Evolutionary conservation across 2,797 vertebrate genomes (phyloP).

Genomic region (Hirundo rustica): DNA sequence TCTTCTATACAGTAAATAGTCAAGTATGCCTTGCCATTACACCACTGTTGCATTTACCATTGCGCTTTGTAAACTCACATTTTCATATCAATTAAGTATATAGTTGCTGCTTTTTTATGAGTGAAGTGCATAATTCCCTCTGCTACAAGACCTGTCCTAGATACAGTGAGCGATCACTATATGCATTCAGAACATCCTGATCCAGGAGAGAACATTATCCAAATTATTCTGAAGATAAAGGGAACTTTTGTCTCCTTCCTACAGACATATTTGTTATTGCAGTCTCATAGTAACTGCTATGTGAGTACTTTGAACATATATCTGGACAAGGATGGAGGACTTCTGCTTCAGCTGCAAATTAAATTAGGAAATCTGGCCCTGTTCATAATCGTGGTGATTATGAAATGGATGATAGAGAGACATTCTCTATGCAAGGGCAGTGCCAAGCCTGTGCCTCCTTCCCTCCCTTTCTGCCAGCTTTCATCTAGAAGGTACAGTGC

Average conservation of each 20-base stretch:
- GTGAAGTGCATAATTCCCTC: background rate
- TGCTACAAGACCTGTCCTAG: background rate
- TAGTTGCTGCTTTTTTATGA: background rate
- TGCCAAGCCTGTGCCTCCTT: background rate
- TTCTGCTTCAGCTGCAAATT: background rate
- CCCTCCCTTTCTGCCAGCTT: background rate
- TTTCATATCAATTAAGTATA: background rate
- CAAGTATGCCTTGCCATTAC: background rate
- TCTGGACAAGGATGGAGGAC: background rate
- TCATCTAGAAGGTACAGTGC: background rate
- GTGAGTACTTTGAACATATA: background rate
- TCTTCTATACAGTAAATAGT: background rate
- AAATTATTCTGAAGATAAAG: background rate
- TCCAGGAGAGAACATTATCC: background rate
- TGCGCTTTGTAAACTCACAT: background rate
- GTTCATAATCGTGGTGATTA: background rate
- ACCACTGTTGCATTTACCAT: background rate
- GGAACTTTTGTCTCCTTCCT: background rate
- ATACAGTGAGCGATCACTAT: background rate
- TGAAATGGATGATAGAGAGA: background rate
- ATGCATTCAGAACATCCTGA: background rate
- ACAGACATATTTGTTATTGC: background rate
- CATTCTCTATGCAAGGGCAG: background rate
- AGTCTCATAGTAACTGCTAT: background rate
- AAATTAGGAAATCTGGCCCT: background rate